Conservation (phyloP, 2,113 vertebrate species). For the Steatornis caripensis region DNA sequence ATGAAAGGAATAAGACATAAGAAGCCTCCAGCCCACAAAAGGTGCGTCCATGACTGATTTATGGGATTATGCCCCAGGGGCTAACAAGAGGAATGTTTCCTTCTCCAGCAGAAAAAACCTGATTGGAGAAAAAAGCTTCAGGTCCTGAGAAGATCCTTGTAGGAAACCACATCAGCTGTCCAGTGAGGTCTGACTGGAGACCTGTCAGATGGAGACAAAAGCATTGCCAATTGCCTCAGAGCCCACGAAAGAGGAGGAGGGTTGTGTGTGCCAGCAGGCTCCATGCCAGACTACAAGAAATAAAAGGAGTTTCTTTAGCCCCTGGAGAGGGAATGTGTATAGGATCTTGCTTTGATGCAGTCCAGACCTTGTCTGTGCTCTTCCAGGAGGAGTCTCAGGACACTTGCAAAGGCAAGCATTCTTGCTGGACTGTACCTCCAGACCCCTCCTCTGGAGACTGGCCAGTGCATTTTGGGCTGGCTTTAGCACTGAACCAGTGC, state of each 20-base stretch:
- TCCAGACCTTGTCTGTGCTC: neutral
- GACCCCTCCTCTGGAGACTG: neutral
- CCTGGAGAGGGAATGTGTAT: neutral
- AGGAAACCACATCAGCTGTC: neutral
- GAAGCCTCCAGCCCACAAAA: neutral
- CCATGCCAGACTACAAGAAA: neutral
- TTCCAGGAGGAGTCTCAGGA: neutral
- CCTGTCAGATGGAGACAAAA: neutral
- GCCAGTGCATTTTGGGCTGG: neutral
- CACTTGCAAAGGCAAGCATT: neutral
- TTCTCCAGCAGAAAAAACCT: neutral
- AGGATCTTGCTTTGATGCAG: neutral
- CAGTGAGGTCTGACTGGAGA: neutral
- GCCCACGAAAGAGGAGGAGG: neutral
- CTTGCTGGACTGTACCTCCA: neutral
- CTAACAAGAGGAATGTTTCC: neutral
- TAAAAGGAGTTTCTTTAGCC: neutral
- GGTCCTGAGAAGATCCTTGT: accelerated
- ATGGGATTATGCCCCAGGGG: neutral
- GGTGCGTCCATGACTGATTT: neutral
- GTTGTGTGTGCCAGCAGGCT: neutral
- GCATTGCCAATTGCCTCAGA: neutral
- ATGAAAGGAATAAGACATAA: neutral
- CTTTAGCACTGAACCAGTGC: neutral
- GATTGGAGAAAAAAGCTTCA: neutral